Evolutionary conservation across 1,140 invertebrate species (phyloP), one percentile per base, ranked within the genome.

Genomic region (Asbolus verrucosus): DNA sequence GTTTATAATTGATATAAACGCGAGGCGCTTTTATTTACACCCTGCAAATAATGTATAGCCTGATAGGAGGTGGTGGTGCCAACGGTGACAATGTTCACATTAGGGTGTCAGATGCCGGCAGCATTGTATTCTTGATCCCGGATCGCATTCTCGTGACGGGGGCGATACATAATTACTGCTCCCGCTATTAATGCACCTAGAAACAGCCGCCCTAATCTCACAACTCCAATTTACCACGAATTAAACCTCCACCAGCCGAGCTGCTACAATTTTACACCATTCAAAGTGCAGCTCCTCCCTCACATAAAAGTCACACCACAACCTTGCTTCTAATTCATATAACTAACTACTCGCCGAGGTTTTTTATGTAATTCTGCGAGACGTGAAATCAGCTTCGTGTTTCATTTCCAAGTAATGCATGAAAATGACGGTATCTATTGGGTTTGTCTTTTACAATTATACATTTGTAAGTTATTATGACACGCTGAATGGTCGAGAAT

Each of bases 1-100:
- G 46, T 54, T 54, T 54, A 54, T 54, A 54, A 54, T 54, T 54
- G 46, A 54, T 54, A 54, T 54, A 54, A 54, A 54, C 46, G 21
- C 19, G 46, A 30, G 46, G 46, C 21, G 46, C 46, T 54, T 54
- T 54, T 54, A 54, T 54, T 54, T 54, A 54, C 46, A 54, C 21
- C 46, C 46, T 54, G 46, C 46, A 54, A 54, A 54, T 54, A 54
- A 54, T 54, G 46, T 31, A 54, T 13, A 31, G 46, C 46, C 21
- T 27, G 6, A 54, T 54, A 54, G 46, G 46, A 16, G 46, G 21
- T 54, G 46, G 21, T 54, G 27, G 21, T 54, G 24, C 46, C 46
- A 54, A 21, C 43, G 46, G 46, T 54, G 46, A 54, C 46, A 54
- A 54, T 54, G 46, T 54, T 54, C 46, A 54, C 46, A 54, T 54